Percentiles rank a stretch among this genome's conserved stretches.
phyloP scores from a whole-genome alignment of 2,797 vertebrate genomes.

The Carduelis carduelis region DNA sequence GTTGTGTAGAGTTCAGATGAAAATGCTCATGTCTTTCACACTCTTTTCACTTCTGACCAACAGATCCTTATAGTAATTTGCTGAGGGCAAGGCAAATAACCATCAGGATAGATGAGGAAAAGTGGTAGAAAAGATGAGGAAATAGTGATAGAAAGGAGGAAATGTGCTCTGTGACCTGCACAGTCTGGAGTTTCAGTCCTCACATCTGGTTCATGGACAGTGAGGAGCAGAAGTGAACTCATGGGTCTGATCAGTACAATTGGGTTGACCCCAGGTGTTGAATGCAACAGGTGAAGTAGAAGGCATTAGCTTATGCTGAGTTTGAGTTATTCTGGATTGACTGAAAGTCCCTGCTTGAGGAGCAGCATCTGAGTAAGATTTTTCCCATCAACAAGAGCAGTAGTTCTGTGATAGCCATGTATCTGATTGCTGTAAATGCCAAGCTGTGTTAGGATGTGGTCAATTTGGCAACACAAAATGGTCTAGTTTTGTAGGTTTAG shows the following conservation, averaged over 20 bases:
- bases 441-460: background rate
- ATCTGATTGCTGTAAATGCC: background rate
- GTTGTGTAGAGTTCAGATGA: background rate
- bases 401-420: background rate
- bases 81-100: fast-evolving
- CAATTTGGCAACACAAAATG: background rate
- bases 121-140: too few relatives aligned
- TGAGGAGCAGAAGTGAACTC: background rate
- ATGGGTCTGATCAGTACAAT: background rate
- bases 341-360: background rate
- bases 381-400: background rate
- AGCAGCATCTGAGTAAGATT: background rate
- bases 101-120: background rate
- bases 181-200: background rate
- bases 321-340: background rate
- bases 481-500: background rate
- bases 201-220: background rate
- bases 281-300: background rate
- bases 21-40: background rate
- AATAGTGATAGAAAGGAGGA: too few relatives aligned
- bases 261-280: background rate
- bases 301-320: fast-evolving
- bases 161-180: background rate
- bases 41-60: background rate
- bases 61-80: background rate